Evolutionary conservation across 1,140 invertebrate species (phyloP), one percentile per base, ranked within the genome.

Genomic region (Archivesica marissinica): DNA sequence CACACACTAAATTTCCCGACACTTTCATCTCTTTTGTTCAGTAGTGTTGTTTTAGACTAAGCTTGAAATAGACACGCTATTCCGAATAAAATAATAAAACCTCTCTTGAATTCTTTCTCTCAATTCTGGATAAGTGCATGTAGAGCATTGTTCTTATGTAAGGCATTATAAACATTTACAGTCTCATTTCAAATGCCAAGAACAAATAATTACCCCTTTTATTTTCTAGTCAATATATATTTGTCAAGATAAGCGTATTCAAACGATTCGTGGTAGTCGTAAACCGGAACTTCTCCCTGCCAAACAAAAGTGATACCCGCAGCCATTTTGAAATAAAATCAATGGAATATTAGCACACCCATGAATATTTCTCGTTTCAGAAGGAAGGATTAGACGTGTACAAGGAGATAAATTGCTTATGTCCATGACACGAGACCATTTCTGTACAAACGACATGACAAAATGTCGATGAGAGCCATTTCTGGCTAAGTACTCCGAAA

Each of bases 381-480:
- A 35, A 79, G 77, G 77, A 79, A 79, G 52, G 39, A 52, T 35
- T 79, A 79, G 77, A 79, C 77, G 35, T 44, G 35, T 61, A 35
- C 39, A 66, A 64, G 25, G 54, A 64, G 77, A 79, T 44, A 79
- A 79, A 79, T 79, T 64, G 61, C 56, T 44, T 66, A 47, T 56
- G 52, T 79, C 47, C 77, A 79, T 79, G 77, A 33, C 44, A 79
- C 17, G 35, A 41, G 38, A 38, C 59, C 56, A 68, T 79, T 79
- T 64, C 44, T 39, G 39, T 11, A 11, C n/a, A 23, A 17, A 38
- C 77, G 30, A 41, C 23, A 79, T 44, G 39, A 50, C 77, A 66
- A 64, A 79, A 47, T 66, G 54, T 44, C 38, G 25, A 66, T 79
- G 44, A 61, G 35, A 66, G 35, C 35, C 59, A 66, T 39, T 79